Percentiles rank a stretch among this genome's conserved stretches.
These are phyloP conservation scores for Pangasius sanitwongsei DNA, from an alignment of 2,797 vertebrate genomes.

Conservation along the genomic window DNA sequence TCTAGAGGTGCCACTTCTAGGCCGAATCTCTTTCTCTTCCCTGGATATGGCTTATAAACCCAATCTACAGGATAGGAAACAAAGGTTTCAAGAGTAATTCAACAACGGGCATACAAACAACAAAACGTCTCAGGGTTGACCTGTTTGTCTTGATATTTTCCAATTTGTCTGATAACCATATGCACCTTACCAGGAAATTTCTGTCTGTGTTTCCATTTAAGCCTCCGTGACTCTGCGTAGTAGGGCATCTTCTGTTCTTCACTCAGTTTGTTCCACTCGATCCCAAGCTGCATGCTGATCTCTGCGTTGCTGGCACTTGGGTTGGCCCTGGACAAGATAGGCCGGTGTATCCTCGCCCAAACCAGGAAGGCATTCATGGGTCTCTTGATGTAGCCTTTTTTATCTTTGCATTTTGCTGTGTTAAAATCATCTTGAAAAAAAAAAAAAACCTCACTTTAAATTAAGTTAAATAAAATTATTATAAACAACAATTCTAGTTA, in stretches of 20 bases:
- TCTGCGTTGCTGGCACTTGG: slow-evolving; percentile 70
- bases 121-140: background rate
- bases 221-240: slow-evolving; percentile 78
- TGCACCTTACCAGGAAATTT: slow-evolving; percentile 80
- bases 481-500: background rate
- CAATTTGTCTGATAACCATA: background rate
- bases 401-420: slow-evolving; percentile 70
- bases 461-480: background rate
- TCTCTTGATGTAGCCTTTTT: slow-evolving; percentile 79
- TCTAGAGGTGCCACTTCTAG: slow-evolving; percentile 55
- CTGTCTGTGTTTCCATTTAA: slow-evolving; percentile 79
- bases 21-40: slow-evolving; percentile 72
- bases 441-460: background rate
- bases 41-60: slow-evolving; percentile 76
- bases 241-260: slow-evolving; percentile 85
- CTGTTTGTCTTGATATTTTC: background rate
- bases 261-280: slow-evolving; percentile 83
- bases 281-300: slow-evolving; percentile 78
- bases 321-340: slow-evolving; percentile 74
- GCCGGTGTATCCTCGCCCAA: slow-evolving; percentile 80
- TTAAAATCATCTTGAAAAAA: slow-evolving; percentile 56
- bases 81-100: background rate
- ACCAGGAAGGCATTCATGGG: slow-evolving; percentile 89
- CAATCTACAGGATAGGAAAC: slow-evolving; percentile 68
- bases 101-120: background rate